Base-by-base conservation (phyloP, 2,888 invertebrate genomes). In the Hemistola chrysoprasaria region DNA sequence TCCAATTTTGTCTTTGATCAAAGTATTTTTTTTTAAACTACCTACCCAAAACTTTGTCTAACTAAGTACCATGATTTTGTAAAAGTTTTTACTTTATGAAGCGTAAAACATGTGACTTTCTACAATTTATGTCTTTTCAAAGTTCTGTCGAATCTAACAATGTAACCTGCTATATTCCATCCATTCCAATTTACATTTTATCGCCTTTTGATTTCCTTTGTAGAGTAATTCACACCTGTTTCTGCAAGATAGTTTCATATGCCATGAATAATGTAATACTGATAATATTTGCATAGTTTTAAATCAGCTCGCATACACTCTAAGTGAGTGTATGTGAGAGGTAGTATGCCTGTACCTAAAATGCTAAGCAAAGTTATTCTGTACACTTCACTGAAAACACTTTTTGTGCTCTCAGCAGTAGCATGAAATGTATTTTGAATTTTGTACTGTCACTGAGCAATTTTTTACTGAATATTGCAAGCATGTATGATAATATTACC, bases 261-360 rank as follows among this genome's bases (percentile, higher is more conserved):
- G 36, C 37, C 31, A 46, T 53, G 47, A 50, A 50, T 53, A 46
- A 53, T 50, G 47, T 46, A 16, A 16, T 16, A 50, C 43, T 31
- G 29, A 22, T 11, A 34, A 34, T 31, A 45, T 47, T 39, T 44
- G 47, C 47, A 40, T 51, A 25, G 34, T 47, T 44, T 47, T 47
- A 40, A 47, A 38, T 35, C 38, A 4, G n/a, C n/a, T 20, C 21
- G 8, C 23, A n/a, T 11, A 7, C 23, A 35, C 27, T 22, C 11
- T 35, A 30, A 22, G n/a, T n/a, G n/a, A n/a, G n/a, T n/a, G n/a
- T n/a, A n/a, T n/a, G n/a, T n/a, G n/a, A n/a, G n/a, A n/a, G n/a
- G n/a, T n/a, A 29, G 20, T 30, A 40, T 22, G 21, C 16, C 4
- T 21, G 27, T 16, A 2, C n/a, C 24, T 31, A 8, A 7, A 9